Evolutionary conservation across 2,888 invertebrate genomes (phyloP).

Genomic region (Chaetogeoica ovagalla): DNA sequence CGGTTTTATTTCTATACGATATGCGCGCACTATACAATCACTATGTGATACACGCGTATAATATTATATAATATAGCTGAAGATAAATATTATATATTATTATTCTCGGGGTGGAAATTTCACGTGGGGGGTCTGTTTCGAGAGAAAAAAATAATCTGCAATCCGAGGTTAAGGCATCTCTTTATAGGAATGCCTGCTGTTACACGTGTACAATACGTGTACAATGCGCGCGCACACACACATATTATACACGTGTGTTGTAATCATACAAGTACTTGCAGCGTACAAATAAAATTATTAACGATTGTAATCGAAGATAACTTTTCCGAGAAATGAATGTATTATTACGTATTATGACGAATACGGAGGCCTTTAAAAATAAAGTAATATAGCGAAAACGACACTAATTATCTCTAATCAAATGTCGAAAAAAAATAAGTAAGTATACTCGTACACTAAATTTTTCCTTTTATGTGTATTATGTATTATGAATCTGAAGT

Average conservation of each 20-base stretch:
- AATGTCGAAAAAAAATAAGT: no score
- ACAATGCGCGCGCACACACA: no score
- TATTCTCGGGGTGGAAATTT: background rate
- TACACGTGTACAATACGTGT: background rate
- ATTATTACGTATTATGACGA: background rate
- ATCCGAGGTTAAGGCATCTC: slow-evolving; percentile 38
- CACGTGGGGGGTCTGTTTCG: slow-evolving; percentile 22
- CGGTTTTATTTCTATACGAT: no score
- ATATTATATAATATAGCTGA: background rate
- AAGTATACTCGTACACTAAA: no score
- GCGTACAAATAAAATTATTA: slow-evolving; percentile 22
- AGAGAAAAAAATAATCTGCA: background rate
- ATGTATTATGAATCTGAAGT: no score
- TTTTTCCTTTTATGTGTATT: no score
- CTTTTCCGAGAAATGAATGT: slow-evolving; percentile 27
- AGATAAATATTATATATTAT: background rate
- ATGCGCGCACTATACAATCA: no score
- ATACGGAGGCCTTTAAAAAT: background rate
- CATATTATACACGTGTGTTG: no score
- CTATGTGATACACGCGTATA: no score
- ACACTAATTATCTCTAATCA: no score
- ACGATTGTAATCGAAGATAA: slow-evolving; percentile 25
- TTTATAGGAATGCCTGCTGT: slow-evolving; percentile 4
- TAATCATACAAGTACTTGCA: background rate
- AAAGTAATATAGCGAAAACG: no score